Conservation (phyloP, 2,888 invertebrate genomes). For the Keiferia lycopersicella region DNA sequence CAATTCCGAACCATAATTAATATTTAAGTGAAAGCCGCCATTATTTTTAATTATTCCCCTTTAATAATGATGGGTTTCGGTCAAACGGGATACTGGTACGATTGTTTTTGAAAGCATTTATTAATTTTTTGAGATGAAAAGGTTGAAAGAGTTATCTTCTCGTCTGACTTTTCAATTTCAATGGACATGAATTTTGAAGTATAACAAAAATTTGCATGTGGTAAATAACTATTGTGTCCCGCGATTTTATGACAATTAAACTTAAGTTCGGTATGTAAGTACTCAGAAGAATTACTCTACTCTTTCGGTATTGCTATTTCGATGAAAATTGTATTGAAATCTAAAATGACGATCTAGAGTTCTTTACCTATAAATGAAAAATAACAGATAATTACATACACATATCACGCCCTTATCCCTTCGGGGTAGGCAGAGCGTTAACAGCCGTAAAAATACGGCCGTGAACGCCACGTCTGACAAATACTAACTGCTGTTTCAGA, state of each 20-base stretch:
- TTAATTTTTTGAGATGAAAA: slow-evolving; percentile 28
- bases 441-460: too few relatives aligned
- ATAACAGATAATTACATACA: too few relatives aligned
- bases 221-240: too few relatives aligned
- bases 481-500: too few relatives aligned
- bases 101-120: slow-evolving; percentile 30
- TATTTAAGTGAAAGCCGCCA: slow-evolving; percentile 57
- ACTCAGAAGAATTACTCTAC: too few relatives aligned
- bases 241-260: too few relatives aligned
- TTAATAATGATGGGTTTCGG: slow-evolving; percentile 32
- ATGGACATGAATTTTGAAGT: not conserved
- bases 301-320: too few relatives aligned
- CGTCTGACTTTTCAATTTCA: not conserved
- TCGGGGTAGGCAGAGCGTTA: too few relatives aligned
- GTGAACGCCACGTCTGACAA: too few relatives aligned
- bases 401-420: too few relatives aligned
- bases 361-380: not conserved
- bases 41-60: slow-evolving; percentile 56
- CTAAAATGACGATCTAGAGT: not conserved
- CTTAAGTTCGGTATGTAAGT: too few relatives aligned
- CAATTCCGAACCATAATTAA: slow-evolving; percentile 57
- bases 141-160: slow-evolving; percentile 31
- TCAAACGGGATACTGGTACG: slow-evolving; percentile 23
- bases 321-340: not conserved
- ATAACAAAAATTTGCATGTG: too few relatives aligned